Evolutionary conservation across 2,888 invertebrate genomes (phyloP).

Genomic region (Oxystoma pomonae): DNA sequence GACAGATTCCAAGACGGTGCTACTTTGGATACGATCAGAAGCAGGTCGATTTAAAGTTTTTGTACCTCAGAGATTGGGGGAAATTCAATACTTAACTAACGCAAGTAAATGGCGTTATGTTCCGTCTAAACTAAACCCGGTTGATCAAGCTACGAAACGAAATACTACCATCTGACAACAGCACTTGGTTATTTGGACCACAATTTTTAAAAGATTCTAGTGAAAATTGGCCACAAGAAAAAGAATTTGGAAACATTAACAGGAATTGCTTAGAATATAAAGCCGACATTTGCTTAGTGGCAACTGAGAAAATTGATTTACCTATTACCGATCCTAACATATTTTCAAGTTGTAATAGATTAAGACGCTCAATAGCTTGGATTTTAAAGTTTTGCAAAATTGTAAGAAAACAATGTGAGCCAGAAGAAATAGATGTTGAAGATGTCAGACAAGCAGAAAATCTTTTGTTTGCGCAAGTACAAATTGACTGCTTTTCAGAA

Average conservation of each 20-base stretch:
- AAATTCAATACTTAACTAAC: neutral
- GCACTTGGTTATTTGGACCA: neutral
- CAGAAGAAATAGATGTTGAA: neutral
- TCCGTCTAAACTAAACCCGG: neutral
- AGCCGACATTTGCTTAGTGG: neutral
- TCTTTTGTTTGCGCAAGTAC: neutral
- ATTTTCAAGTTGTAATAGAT: neutral
- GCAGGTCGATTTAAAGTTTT: neutral
- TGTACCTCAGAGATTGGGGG: neutral
- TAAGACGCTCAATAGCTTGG: neutral
- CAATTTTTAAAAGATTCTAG: neutral
- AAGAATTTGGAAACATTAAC: neutral
- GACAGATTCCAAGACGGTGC: neutral
- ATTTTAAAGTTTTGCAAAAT: neutral
- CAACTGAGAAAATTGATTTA: neutral
- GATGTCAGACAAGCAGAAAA: neutral
- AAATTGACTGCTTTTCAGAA: neutral
- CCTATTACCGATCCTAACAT: neutral
- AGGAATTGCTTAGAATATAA: neutral
- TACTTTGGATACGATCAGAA: neutral
- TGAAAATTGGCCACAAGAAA: neutral
- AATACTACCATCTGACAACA: neutral
- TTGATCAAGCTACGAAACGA: neutral
- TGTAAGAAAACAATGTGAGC: neutral
- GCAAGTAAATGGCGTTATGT: neutral